Evolutionary conservation across 1,140 invertebrate genomes (phyloP), one percentile per base, ranked within the genome.

Genomic region (Papilio helenus): DNA sequence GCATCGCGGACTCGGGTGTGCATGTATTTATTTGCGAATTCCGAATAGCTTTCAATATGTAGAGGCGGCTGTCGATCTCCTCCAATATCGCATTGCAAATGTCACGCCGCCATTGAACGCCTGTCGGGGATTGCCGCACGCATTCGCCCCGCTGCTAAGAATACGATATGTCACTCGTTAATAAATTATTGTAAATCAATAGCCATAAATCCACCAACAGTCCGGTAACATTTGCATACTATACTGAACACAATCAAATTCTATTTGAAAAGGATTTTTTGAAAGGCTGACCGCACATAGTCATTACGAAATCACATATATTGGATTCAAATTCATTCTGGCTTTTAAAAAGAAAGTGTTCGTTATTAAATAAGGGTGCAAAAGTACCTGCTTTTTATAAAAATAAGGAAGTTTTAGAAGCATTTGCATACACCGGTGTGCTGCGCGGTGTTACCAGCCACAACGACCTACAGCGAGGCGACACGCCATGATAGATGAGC

Each of bases 11-110:
- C 83, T 85, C 85, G 61, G 61, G 81, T 84, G 81, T 86, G 88
- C 93, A 90, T 93, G 88, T 94, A 93, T 94, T 94, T 94, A 94
- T 94, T 94, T 94, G 92, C 89, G 89, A 93, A 93, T 93, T 92
- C 93, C 89, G 87, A 93, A 90, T 92, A 90, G 90, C 92, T 93
- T 93, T 94, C 92, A 94, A 93, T 93, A 93, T 93, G 90, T 93
- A 91, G 91, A 93, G 86, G 87, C 89, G 88, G 85, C 90, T 88
- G 91, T 92, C 93, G 90, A 92, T 93, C 90, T 89, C 87, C 87
- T 92, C 89, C 88, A 93, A 92, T 93, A 94, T 93, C 86, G 87
- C 87, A 84, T 89, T 91, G 81, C 85, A 86, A 88, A 88, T 87
- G 88, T 89, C 88, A 90, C 87, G 80, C 79, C 86, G 83, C 86